Base-by-base conservation (phyloP, 1,140 invertebrate species). In the Palaemon carinicauda region DNA sequence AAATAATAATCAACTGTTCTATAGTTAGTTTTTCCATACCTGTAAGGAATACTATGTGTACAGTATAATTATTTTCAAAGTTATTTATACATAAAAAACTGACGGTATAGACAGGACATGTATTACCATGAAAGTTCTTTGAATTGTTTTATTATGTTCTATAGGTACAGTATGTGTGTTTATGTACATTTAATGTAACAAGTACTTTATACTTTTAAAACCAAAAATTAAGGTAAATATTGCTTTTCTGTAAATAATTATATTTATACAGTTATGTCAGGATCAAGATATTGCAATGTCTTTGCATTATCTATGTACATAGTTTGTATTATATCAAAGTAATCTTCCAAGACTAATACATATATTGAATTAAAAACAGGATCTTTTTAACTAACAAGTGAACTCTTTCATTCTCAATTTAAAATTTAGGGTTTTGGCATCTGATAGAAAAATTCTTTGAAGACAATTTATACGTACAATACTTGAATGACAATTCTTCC, bases 1-100 rank as follows among this genome's bases (percentile, higher is more conserved):
- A 33, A 90, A 91, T 88, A 93, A 92, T 84, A 93, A 92, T 88
- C 93, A 93, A 90, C 94, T 93, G 87, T 94, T 94, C 90, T 94
- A 94, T 87, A 93, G 93, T 92, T 94, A 88, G 80, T 82, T 83
- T 74, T 53, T 77, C n/a, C 33, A 33, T 69, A 69, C 24, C 21
- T 69, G 24, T 69, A 69, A 9, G 41, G 41, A 41, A 41, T 41
- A 41, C 65, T 27, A 27, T 69, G 24, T 69, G 65, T 69, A 69
- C 65, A 69, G 65, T 69, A 69, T 69, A 69, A 31, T 69, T 27
- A 69, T 29, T 69, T 31, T 69, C 29, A 69, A 69, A 69, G 65
- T 69, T 69, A 69, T 69, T 27, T 69, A 69, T 69, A 69, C 21
- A 69, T 27, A 24, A 69, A 19, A 15, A 31, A 27, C 24, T 15